Percentiles rank a stretch among this genome's conserved stretches.
These are phyloP conservation scores for Liasis olivaceus DNA, from an alignment of 2,797 vertebrate species.

Conservation along the genomic window DNA sequence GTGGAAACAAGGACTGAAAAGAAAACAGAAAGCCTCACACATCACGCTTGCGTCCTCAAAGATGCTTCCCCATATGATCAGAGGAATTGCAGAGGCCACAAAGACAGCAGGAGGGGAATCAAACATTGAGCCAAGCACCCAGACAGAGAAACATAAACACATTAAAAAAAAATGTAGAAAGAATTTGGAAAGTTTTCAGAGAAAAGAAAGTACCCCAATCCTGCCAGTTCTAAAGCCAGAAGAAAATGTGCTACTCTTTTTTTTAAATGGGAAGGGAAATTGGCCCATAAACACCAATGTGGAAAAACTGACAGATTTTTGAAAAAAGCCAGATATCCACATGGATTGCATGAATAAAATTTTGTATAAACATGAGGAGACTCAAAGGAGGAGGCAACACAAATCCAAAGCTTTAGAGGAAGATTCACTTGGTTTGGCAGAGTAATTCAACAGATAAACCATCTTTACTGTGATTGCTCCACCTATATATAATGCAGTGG, in stretches of 20 bases:
- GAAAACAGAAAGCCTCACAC: neutral
- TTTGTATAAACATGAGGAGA: slow-evolving; percentile 11
- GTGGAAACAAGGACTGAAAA: neutral
- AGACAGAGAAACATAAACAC: slow-evolving; percentile 15
- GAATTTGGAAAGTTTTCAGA: neutral
- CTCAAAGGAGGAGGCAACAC: slow-evolving; percentile 23
- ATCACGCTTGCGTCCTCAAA: neutral
- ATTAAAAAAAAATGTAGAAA: neutral
- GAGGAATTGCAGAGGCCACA: slow-evolving; percentile 19
- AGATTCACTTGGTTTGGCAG: slow-evolving; percentile 1
- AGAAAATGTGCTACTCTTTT: neutral
- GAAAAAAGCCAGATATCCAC: neutral
- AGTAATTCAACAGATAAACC: neutral
- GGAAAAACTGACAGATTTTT: slow-evolving; percentile 22
- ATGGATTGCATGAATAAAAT: neutral
- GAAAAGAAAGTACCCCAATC: neutral
- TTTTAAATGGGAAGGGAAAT: neutral
- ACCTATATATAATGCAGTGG: neutral
- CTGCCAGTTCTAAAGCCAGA: neutral
- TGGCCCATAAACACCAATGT: neutral
- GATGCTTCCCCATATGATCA: neutral
- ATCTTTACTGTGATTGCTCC: neutral
- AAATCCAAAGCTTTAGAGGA: neutral
- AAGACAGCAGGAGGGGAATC: neutral
- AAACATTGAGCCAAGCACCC: slow-evolving; percentile 5